Percentiles rank a stretch among this genome's conserved stretches.
phyloP scores from a whole-genome alignment of 2,888 invertebrate genomes.

The Drosophila prostipennis region DNA sequence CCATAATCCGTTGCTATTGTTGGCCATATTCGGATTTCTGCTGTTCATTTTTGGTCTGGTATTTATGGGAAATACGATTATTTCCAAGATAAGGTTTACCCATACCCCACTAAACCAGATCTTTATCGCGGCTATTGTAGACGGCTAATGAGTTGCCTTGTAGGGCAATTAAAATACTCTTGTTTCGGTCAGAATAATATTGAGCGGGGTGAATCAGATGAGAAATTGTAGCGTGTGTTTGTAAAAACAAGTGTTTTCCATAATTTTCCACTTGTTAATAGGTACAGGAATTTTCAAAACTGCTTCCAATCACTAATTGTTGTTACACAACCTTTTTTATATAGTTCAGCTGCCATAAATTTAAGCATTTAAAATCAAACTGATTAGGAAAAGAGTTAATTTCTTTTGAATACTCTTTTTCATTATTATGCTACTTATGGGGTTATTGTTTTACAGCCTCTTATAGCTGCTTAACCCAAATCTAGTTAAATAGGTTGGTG shows the following conservation, averaged over 20 bases:
- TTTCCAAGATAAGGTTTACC: conserved; percentile 4
- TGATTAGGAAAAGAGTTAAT: neutral
- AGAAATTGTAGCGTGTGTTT: neutral
- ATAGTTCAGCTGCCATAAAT: neutral
- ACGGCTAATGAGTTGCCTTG: conserved; percentile 40
- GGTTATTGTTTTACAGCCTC: neutral
- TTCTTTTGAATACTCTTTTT: no score
- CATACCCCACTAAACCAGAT: conserved; percentile 19
- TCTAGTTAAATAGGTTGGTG: neutral
- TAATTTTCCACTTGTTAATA: conserved; percentile 1
- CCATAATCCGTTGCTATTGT: conserved; percentile 16
- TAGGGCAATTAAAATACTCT: conserved; percentile 29
- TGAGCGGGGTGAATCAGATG: neutral
- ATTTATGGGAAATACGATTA: conserved; percentile 12
- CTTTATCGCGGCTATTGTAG: conserved; percentile 26
- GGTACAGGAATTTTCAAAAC: neutral
- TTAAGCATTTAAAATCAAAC: neutral
- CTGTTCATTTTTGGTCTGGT: conserved; percentile 7
- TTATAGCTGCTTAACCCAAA: neutral
- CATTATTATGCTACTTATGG: neutral
- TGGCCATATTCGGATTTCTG: conserved; percentile 10
- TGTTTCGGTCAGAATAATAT: conserved; percentile 4
- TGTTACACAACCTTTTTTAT: neutral
- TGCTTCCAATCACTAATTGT: neutral
- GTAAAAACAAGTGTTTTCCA: conserved; percentile 7